A percentile compares a stretch with the other conserved stretches of the same genome.
These are phyloP conservation scores for Nettapus auritus DNA, from an alignment of 2,113 vertebrate species.

Conservation along the genomic window DNA sequence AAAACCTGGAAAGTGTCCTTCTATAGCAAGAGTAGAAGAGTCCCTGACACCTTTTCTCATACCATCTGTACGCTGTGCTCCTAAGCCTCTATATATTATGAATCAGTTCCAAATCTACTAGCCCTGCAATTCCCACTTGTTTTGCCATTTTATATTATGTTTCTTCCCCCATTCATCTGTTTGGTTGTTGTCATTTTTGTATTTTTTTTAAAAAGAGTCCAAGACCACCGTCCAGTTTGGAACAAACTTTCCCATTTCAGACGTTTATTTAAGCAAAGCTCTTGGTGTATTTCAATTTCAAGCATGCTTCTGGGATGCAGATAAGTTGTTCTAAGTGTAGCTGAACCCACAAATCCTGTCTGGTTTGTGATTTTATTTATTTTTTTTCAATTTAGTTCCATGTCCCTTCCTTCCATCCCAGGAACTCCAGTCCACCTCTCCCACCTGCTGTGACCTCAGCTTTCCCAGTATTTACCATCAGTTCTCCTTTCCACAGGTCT, in stretches of 20 bases:
- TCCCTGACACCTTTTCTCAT: background rate
- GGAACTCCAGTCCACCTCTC: background rate
- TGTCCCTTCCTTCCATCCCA: background rate
- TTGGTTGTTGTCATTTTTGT: background rate
- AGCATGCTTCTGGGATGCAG: background rate
- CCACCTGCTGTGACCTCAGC: background rate
- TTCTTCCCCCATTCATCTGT: background rate
- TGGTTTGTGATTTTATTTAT: background rate
- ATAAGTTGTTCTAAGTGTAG: background rate
- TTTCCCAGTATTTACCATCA: background rate
- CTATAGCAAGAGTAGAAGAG: background rate
- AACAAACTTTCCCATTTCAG: background rate
- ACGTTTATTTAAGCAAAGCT: background rate
- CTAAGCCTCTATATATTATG: background rate
- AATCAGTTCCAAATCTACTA: background rate
- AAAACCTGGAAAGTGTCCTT: background rate
- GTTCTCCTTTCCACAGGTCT: background rate
- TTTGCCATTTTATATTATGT: background rate
- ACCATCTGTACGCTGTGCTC: accelerated
- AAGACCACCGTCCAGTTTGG: background rate
- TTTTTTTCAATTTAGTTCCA: background rate
- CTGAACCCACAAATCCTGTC: background rate
- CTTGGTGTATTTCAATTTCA: background rate
- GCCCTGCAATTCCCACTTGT: accelerated
- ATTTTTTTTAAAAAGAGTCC: background rate